Evolutionary conservation across 2,888 invertebrate species (phyloP).

Genomic region (Synergus umbraculus): DNA sequence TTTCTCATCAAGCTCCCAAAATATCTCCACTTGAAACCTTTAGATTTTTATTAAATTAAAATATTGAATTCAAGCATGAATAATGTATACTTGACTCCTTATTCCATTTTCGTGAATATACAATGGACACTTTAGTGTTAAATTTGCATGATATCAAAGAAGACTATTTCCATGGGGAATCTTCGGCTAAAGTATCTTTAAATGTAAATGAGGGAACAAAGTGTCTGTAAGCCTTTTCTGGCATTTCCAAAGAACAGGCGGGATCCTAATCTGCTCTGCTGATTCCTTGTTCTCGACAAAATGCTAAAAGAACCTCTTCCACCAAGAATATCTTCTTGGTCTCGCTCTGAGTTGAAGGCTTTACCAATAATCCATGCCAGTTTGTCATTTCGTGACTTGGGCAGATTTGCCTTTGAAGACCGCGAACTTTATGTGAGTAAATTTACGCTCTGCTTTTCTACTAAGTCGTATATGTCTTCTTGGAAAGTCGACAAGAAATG

Average conservation of each 20-base stretch:
- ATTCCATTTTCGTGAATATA: conserved; percentile 20
- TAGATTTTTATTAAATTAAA: neutral
- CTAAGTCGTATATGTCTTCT: neutral
- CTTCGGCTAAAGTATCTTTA: conserved; percentile 21
- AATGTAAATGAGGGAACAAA: conserved; percentile 9
- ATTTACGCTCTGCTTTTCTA: conserved; percentile 7
- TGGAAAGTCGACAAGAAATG: neutral
- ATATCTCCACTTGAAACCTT: neutral
- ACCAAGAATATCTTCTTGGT: too few relatives aligned
- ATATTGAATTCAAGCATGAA: conserved; percentile 17
- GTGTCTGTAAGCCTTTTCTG: neutral
- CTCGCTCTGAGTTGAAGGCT: neutral
- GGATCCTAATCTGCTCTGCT: neutral
- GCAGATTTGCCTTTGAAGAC: neutral
- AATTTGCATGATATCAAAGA: conserved; percentile 20
- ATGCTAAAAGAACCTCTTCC: neutral
- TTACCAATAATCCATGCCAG: neutral
- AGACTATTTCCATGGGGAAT: conserved; percentile 13
- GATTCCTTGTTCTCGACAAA: neutral
- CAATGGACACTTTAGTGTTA: conserved; percentile 17
- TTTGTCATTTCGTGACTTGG: conserved; percentile 15
- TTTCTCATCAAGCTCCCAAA: too few relatives aligned
- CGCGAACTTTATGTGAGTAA: conserved; percentile 2
- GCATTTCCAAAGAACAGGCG: neutral
- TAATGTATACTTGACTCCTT: conserved; percentile 22